Evolutionary conservation across 2,797 vertebrate species (phyloP), one percentile per base, ranked within the genome.

Genomic region (Gadopsis marmoratus): DNA sequence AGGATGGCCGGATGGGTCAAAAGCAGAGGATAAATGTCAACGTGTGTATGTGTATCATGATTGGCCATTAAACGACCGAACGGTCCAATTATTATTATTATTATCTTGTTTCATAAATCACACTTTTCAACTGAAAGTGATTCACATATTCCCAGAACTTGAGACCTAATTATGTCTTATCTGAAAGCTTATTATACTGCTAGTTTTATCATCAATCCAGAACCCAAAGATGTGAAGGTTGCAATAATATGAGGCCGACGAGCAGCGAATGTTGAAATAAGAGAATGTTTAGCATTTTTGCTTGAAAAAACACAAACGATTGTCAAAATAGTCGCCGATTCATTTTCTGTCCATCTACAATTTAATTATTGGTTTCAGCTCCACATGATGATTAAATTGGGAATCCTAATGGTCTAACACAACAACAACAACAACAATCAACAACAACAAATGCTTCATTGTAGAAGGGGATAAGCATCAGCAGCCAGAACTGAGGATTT

Each of bases 271-370:
- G 4, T 4, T 63, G 13, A 69, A 63, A n/a, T 13, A 58, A 41
- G 11, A 19, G 2, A 35, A 53, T 12, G 5, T 47, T 35, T 29
- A 3, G 8, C 5, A 1, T 5, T 37, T 39, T 19, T n/a, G 6
- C 19, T 67, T 68, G 10, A 62, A 10, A 53, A 39, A 26, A 26
- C 26, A 26, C 26, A 26, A 45, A 37, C 8, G 4, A 26, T 35
- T 7, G 43, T 67, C 5, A 10, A 14, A 33, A 33, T 43, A 10
- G 13, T 16, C 4, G 2, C 8, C 0, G 0, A 35, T 59, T 29
- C 0, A 56, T 19, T 37, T 29, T 7, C 10, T 41, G 23, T 31
- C 17, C 23, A 35, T 53, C 14, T 5, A 37, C n/a, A 5, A 47
- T 41, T 9, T 56, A 4, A 51, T 60, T 29, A 10, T n/a, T 8